Percentiles rank a stretch among this genome's conserved stretches.
phyloP scores from a whole-genome alignment of 1,140 invertebrate genomes.

The Ectropis grisescens region DNA sequence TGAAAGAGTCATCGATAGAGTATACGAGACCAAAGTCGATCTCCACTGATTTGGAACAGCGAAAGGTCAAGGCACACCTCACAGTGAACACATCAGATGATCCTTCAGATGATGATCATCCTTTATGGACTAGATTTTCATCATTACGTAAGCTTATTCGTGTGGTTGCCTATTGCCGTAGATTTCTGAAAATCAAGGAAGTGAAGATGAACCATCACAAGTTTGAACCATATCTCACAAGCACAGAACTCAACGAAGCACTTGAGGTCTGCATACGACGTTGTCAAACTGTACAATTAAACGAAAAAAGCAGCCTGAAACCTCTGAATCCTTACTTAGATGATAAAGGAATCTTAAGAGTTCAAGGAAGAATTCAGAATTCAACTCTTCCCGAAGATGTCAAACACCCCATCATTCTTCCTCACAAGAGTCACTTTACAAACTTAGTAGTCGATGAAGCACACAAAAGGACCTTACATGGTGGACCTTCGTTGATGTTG shows the following conservation, averaged over 20 bases:
- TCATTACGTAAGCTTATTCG: slow-evolving; percentile 6
- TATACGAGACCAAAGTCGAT: slow-evolving; percentile 1
- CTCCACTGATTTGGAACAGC: slow-evolving; percentile 27
- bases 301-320: slow-evolving; percentile 14
- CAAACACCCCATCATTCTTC: slow-evolving; percentile 28
- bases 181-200: slow-evolving; percentile 9
- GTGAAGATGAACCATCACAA: slow-evolving; percentile 9
- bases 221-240: slow-evolving; percentile 8
- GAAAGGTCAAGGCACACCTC: slow-evolving; percentile 17
- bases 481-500: slow-evolving; percentile 17
- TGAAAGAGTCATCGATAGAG: slow-evolving; percentile 2
- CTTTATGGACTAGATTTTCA: slow-evolving; percentile 1
- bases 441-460: slow-evolving; percentile 16
- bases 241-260: slow-evolving; percentile 7
- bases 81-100: slow-evolving; percentile 5
- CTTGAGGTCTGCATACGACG: slow-evolving; percentile 9
- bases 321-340: slow-evolving; percentile 26
- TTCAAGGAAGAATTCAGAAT: slow-evolving; percentile 27
- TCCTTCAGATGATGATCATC: too few relatives aligned
- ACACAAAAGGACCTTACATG: slow-evolving; percentile 19
- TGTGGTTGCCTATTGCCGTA: slow-evolving; percentile 5
- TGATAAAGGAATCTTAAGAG: slow-evolving; percentile 19
- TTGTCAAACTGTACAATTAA: slow-evolving; percentile 10
- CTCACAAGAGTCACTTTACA: slow-evolving; percentile 11
- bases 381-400: slow-evolving; percentile 10